Conservation (phyloP, 2,797 vertebrate genomes). For the Bucorvus abyssinicus region DNA sequence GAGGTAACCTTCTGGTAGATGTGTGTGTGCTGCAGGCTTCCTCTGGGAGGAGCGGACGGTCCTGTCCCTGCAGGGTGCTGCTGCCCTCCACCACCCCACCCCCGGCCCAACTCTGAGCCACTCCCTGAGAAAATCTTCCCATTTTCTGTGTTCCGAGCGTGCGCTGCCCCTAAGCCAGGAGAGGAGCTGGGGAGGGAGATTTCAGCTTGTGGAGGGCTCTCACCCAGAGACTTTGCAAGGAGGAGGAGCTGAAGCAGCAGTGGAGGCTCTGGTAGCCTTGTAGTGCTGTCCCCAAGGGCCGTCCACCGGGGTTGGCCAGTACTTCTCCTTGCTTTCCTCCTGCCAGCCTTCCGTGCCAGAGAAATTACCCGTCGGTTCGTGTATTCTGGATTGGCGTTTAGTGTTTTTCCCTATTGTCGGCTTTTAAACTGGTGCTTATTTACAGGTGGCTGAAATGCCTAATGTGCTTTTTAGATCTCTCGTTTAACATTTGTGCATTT, state of each 20-base stretch:
- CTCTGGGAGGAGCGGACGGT: not conserved
- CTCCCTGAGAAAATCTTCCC: not conserved
- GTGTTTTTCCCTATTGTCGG: not conserved
- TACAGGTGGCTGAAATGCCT: not conserved
- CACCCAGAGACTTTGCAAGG: not conserved
- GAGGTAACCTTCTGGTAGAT: rapidly evolving
- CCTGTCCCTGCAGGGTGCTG: not conserved
- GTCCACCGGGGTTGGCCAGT: not conserved
- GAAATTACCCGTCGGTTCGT: not conserved
- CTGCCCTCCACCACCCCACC: not conserved
- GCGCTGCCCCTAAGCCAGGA: not conserved
- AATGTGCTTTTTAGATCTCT: not conserved
- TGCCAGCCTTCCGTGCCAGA: not conserved
- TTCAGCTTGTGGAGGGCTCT: not conserved
- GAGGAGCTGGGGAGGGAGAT: not conserved
- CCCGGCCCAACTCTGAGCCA: not conserved
- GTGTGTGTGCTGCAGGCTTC: rapidly evolving
- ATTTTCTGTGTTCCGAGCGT: not conserved
- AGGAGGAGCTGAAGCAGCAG: not conserved
- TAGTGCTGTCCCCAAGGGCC: not conserved
- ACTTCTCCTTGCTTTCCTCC: not conserved
- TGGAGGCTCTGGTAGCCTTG: not conserved
- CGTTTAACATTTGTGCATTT: not conserved
- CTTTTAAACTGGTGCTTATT: not conserved
- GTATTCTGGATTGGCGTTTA: not conserved